Percentiles rank a stretch among this genome's conserved stretches.
These are phyloP conservation scores for Ricordea florida DNA, from an alignment of 92 coral and sea anemone species.

Conservation along the genomic window DNA sequence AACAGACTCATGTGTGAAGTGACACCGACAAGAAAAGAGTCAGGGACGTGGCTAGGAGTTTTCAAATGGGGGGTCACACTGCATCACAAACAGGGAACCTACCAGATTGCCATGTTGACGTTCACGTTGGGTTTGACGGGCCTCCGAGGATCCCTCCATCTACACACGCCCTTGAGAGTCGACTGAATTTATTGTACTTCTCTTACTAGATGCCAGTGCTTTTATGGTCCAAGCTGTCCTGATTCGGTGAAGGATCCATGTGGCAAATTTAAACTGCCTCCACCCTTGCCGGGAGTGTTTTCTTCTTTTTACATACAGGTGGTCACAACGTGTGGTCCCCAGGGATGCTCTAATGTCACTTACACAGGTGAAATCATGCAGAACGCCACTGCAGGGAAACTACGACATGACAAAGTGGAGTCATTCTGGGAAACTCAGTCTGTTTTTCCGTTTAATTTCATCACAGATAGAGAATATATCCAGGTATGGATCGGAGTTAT, in stretches of 20 bases:
- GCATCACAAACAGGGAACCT: too few relatives aligned
- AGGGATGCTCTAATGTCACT: not conserved
- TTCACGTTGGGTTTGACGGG: too few relatives aligned
- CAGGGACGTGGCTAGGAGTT: too few relatives aligned
- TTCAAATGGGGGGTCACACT: too few relatives aligned
- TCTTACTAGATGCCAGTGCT: constrained; percentile 64
- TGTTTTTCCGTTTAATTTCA: not conserved
- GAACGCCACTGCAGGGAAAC: not conserved
- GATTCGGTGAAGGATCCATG: constrained; percentile 39
- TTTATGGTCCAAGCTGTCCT: constrained; percentile 53
- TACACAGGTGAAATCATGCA: constrained; percentile 23
- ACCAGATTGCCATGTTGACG: too few relatives aligned
- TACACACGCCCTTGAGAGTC: too few relatives aligned
- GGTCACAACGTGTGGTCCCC: constrained; percentile 10
- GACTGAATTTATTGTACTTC: not conserved
- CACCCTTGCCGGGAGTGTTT: constrained; percentile 66
- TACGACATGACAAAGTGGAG: constrained; percentile 10
- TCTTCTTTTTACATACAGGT: constrained; percentile 40
- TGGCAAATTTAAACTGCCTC: constrained; percentile 54
- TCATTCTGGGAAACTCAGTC: constrained; percentile 1
- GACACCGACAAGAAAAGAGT: too few relatives aligned
- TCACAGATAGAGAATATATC: not conserved
- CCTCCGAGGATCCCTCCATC: too few relatives aligned
- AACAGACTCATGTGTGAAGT: too few relatives aligned
- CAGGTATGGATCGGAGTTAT: not conserved